Base-by-base conservation (phyloP, 2,888 invertebrate species). In the Pandemis corylana region DNA sequence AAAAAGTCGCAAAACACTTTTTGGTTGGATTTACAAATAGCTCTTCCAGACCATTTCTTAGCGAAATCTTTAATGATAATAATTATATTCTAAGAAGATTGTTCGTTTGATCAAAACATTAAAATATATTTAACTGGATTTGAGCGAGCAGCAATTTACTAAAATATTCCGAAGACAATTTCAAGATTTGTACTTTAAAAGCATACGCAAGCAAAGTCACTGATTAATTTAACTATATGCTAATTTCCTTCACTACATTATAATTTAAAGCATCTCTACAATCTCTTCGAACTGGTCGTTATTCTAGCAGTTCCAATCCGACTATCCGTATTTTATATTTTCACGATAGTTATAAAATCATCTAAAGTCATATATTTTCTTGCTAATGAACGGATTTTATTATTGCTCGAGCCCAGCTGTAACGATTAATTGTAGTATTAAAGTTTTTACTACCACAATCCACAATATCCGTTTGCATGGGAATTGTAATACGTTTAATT, bases 371-470 rank as follows among this genome's bases (percentile, higher is more conserved):
- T 80, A 81, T 79, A 81, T 81, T 77, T 78, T 70, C 61, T 65
- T 51, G 70, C 81, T 83, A 86, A 85, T 82, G 80, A 80, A 75
- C 77, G 79, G 73, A 67, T 82, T 86, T 87, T 85, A 87, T 83
- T 84, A 81, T 80, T 80, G 81, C 83, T 80, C 77, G 80, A 78
- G 53, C 75, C 76, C 75, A 76, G 56, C 78, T 59, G 62, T n/a
- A 62, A 10, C 80, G 79, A 84, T 86, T 84, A 84, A 84, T 80
- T 81, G 77, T 79, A 79, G 77, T 78, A 81, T 76, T 85, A 80
- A 84, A 82, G 72, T 78, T 82, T 83, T 82, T 82, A 85, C 77
- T 66, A 68, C 72, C 28, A 71, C 67, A 73, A 62, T 69, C 71
- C 28, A 71, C 68, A 73, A 62, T 69, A 44, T 77, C 61, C 63